Base-by-base conservation (phyloP, 1,140 invertebrate genomes). In the Coboldia fuscipes region DNA sequence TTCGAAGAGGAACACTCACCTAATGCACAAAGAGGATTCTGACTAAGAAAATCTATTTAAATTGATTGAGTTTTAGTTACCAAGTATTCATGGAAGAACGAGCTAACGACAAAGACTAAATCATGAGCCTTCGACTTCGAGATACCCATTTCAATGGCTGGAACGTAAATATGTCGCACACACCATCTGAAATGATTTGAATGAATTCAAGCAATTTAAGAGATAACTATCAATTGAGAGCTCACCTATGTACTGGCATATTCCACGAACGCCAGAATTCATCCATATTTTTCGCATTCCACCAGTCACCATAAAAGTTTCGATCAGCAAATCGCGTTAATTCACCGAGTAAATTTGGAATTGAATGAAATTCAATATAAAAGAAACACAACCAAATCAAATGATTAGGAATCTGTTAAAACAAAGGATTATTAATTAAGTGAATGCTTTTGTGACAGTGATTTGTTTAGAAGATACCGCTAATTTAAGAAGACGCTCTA, bases 261-360 rank as follows among this genome's bases (percentile, higher is more conserved):
- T 98, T 99, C 94, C 94, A 99, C 10, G 75, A 83, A 40, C 85
- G 69, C 94, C 94, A 98, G 56, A 99, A 99, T 9, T 75, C 77
- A 41, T 83, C 75, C 41, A 97, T 88, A 49, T 92, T 92, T 54
- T 88, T 83, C 4, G 90, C 70, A 66, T 98, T 98, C 90, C 92
- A 97, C 92, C 92, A 97, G 62, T 96, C 93, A 42, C 70, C 69
- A 59, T 99, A 99, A 61, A 98, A 99, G 55, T 94, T 83, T 24
- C 94, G 66, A 61, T 98, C 94, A 8, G 89, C 93, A 63, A 98
- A 98, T 41, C 83, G 73, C 16, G 97, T 49, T 17, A 98, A 42
- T 60, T 99, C 94, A 7, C 89, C 94, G 42, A 90, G 61, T 19
- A 94, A 64, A 62, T 99, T 99, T 1, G 97, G 54, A 45, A 72